Percentiles rank a stretch among this genome's conserved stretches.
Conservation (phyloP, 2,888 invertebrate genomes). For the Enoplolaimus lenunculus region DNA sequence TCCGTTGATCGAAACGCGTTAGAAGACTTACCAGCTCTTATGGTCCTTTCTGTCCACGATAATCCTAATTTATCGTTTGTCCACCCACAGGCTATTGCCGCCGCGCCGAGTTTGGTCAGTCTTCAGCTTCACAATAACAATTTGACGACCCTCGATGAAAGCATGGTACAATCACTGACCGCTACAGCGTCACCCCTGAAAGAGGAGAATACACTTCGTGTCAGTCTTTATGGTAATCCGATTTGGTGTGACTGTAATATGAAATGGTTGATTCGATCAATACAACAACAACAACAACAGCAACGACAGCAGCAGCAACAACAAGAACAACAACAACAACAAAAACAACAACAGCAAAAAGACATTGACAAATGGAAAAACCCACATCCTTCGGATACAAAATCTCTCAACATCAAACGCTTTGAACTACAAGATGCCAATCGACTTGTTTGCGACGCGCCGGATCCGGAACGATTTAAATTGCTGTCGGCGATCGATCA, state of each 20-base stretch:
- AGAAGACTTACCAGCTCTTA: slow-evolving; percentile 39
- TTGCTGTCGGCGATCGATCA: slow-evolving; percentile 32
- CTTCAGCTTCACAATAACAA: slow-evolving; percentile 43
- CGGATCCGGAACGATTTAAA: slow-evolving; percentile 30
- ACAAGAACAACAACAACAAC: too few species aligned
- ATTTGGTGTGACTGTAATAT: slow-evolving; percentile 46
- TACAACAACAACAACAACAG: slow-evolving; percentile 24
- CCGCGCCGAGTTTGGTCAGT: slow-evolving; percentile 37
- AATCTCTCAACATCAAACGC: slow-evolving; percentile 15
- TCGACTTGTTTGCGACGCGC: slow-evolving; percentile 39
- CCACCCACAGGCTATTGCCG: slow-evolving; percentile 42
- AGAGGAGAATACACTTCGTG: slow-evolving; percentile 31
- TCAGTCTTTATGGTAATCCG: slow-evolving; percentile 43
- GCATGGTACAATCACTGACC: slow-evolving; percentile 32
- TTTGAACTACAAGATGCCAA: slow-evolving; percentile 34
- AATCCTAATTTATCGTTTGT: slow-evolving; percentile 42
- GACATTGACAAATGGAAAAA: too few species aligned
- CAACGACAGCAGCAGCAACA: too few species aligned
- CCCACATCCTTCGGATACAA: slow-evolving; percentile 17
- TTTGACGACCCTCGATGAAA: slow-evolving; percentile 38
- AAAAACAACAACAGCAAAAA: too few species aligned
- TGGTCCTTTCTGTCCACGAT: slow-evolving; percentile 40
- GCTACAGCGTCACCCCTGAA: too few species aligned
- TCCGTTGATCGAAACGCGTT: slow-evolving; percentile 43
- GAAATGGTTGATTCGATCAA: slow-evolving; percentile 34